These are phyloP conservation scores for Moxostoma hubbsi DNA, from an alignment of 2,797 vertebrate species.

Conservation along the genomic window DNA sequence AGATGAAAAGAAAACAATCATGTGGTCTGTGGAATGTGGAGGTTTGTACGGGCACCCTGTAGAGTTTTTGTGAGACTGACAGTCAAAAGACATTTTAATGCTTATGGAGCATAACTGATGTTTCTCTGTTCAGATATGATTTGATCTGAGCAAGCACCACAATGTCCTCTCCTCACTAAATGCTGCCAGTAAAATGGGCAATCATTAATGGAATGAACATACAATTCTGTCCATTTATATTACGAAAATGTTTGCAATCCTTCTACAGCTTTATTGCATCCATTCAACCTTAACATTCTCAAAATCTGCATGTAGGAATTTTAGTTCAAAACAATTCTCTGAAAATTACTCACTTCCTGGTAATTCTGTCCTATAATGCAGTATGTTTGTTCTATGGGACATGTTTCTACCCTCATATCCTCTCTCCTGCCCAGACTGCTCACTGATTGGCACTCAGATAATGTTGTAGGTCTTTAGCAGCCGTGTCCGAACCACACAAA, in stretches of 20 bases:
- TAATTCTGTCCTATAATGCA: slow-evolving; percentile 31
- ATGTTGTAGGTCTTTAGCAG: slow-evolving; percentile 66
- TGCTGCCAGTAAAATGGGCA: neutral
- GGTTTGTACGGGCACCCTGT: slow-evolving; percentile 48
- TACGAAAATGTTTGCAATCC: neutral
- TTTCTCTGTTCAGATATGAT: slow-evolving; percentile 37
- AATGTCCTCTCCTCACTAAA: neutral
- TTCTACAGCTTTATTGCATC: neutral
- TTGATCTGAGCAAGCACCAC: slow-evolving; percentile 22
- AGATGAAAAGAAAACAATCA: slow-evolving; percentile 56
- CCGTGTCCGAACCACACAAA: slow-evolving; percentile 61
- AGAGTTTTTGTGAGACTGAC: slow-evolving; percentile 43
- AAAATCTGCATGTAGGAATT: slow-evolving; percentile 14
- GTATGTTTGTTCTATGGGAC: slow-evolving; percentile 37
- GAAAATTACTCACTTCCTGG: slow-evolving; percentile 39
- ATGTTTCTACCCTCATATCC: slow-evolving; percentile 42
- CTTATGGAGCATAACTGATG: slow-evolving; percentile 38
- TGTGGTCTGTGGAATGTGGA: slow-evolving; percentile 52
- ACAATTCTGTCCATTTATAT: neutral
- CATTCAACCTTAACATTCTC: slow-evolving; percentile 10
- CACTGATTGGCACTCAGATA: slow-evolving; percentile 67
- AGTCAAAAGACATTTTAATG: slow-evolving; percentile 37
- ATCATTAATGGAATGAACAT: neutral
- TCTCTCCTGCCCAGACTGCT: slow-evolving; percentile 53
- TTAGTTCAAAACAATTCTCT: slow-evolving; percentile 4